Evolutionary conservation across 2,113 vertebrate species (phyloP).

Genomic region (Lampris megalopsis): DNA sequence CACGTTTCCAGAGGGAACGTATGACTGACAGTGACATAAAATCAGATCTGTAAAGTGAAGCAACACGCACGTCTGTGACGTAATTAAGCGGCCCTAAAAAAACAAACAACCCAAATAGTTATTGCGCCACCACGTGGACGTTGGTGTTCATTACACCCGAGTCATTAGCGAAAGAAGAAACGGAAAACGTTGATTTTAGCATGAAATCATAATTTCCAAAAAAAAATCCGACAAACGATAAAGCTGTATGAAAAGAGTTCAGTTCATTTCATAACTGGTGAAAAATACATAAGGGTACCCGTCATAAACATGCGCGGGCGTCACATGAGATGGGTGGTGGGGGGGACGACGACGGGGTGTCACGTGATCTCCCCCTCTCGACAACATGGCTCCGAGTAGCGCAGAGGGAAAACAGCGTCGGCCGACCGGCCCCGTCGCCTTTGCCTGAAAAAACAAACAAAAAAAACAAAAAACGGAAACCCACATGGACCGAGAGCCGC

Average conservation of each 20-base stretch:
- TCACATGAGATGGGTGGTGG: constrained; percentile 56
- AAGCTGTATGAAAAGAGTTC: too few relatives aligned
- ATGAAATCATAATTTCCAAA: too few relatives aligned
- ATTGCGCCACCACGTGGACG: constrained; percentile 54
- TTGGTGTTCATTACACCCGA: constrained; percentile 1
- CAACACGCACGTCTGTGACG: too few relatives aligned
- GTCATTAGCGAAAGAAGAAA: not conserved
- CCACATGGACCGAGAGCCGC: not conserved
- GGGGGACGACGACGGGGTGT: constrained; percentile 64
- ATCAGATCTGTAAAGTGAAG: too few relatives aligned
- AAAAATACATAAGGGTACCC: too few relatives aligned
- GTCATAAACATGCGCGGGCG: too few relatives aligned
- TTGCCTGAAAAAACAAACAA: constrained; percentile 9
- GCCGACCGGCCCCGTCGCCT: constrained; percentile 17
- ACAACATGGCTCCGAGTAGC: constrained; percentile 79
- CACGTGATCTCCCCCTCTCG: constrained; percentile 77
- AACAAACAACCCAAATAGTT: too few relatives aligned
- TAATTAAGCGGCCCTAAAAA: too few relatives aligned
- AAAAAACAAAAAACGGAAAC: not conserved
- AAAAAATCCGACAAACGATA: too few relatives aligned
- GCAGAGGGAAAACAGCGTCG: constrained; percentile 50
- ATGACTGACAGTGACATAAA: not conserved
- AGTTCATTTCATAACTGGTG: too few relatives aligned
- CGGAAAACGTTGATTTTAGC: not conserved
- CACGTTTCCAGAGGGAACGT: too few relatives aligned